Conservation (phyloP, 2,888 invertebrate genomes). For the Aphrophora alni region DNA sequence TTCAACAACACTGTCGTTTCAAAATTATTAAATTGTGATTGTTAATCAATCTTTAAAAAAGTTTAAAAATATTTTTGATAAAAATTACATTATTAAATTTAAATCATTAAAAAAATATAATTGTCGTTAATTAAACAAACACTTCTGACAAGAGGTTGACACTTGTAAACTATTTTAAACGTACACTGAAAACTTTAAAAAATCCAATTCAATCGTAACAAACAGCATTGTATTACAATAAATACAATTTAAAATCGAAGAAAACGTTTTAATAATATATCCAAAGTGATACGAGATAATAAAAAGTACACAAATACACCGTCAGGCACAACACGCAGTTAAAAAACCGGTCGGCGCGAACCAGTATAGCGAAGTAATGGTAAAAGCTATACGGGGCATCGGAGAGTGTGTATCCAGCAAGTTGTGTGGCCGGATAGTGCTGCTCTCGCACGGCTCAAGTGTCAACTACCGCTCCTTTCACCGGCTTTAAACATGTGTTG, state of each 20-base stretch:
- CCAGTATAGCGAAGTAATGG: slow-evolving; percentile 34
- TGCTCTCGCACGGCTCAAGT: slow-evolving; percentile 25
- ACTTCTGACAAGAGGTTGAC: neutral
- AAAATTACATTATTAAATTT: too few species aligned
- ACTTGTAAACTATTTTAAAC: neutral
- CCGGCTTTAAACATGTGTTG: slow-evolving; percentile 29
- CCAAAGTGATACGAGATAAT: neutral
- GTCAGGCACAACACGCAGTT: slow-evolving; percentile 30
- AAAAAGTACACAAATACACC: slow-evolving; percentile 2
- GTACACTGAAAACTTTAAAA: neutral
- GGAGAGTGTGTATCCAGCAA: slow-evolving; percentile 12
- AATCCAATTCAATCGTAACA: neutral
- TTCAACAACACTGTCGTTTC: neutral
- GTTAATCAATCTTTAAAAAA: neutral
- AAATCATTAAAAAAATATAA: too few species aligned
- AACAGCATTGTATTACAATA: neutral
- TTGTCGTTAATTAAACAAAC: neutral
- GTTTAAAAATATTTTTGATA: too few species aligned
- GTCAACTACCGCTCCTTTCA: slow-evolving; percentile 32
- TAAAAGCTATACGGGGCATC: slow-evolving; percentile 36
- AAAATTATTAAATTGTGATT: neutral
- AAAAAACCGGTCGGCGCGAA: slow-evolving; percentile 40
- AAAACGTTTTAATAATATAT: neutral
- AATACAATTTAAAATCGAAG: neutral
- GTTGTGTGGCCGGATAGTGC: slow-evolving; percentile 24